A percentile compares a stretch with the other conserved stretches of the same genome.
Evolutionary conservation across 2,888 invertebrate species (phyloP).

Genomic region (Andrena chrysosceles): DNA sequence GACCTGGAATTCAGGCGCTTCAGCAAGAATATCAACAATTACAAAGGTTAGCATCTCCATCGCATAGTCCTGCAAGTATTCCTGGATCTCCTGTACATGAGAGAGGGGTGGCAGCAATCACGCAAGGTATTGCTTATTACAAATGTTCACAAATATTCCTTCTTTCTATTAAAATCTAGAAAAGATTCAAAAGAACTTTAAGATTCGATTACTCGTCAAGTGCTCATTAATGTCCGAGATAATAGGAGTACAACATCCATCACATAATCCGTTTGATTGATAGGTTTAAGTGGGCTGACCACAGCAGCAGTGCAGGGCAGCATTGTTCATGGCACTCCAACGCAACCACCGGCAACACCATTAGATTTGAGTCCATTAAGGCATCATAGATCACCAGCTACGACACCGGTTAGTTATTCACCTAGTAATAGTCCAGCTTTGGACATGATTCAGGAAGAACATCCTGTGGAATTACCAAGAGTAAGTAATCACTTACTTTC

Average conservation of each 20-base stretch:
- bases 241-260: background rate
- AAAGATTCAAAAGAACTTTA: background rate
- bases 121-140: conserved; percentile 85
- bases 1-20: conserved; percentile 88
- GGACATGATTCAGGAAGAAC: conserved; percentile 93
- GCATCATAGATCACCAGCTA: conserved; percentile 83
- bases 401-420: conserved; percentile 85
- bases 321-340: conserved; percentile 91
- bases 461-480: conserved; percentile 85
- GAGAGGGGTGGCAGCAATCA: conserved; percentile 86
- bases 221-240: background rate
- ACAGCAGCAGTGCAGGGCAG: conserved; percentile 89
- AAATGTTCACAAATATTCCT: background rate
- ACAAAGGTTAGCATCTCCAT: conserved; percentile 87
- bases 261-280: conserved; percentile 61
- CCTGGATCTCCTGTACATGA: conserved; percentile 84
- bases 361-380: conserved; percentile 86
- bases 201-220: background rate
- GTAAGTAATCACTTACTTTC: conserved; percentile 68
- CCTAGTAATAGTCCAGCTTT: conserved; percentile 87
- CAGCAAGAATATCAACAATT: conserved; percentile 93
- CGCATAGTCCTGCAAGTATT: conserved; percentile 84
- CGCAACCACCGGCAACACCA: conserved; percentile 86
- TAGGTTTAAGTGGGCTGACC: conserved; percentile 91
- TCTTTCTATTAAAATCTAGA: background rate